Evolutionary conservation across 2,797 vertebrate genomes (phyloP).

Genomic region (Tachyglossus aculeatus): DNA sequence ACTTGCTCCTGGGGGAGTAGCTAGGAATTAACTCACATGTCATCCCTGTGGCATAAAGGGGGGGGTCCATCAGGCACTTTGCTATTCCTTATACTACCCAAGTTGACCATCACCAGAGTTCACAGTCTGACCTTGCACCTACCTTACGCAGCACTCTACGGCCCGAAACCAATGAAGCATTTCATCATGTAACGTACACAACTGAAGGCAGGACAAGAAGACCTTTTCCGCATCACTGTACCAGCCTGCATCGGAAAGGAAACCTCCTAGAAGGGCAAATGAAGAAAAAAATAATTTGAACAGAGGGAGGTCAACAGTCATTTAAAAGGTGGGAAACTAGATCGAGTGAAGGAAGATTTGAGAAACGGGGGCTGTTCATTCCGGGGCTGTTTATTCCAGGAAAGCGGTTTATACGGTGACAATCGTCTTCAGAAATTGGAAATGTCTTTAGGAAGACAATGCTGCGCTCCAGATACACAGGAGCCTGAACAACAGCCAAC

Average conservation of each 20-base stretch:
- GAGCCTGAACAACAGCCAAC: no score
- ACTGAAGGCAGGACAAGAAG: slow-evolving; percentile 95
- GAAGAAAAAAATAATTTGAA: background rate
- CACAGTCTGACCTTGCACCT: slow-evolving; percentile 6
- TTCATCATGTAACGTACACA: slow-evolving; percentile 95
- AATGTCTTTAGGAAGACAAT: no score
- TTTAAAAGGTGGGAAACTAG: background rate
- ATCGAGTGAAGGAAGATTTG: no score
- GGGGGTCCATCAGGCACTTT: background rate
- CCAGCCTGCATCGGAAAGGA: slow-evolving; percentile 97
- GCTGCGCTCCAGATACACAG: no score
- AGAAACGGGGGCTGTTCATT: no score
- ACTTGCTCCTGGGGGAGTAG: background rate
- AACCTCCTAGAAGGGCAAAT: slow-evolving; percentile 82
- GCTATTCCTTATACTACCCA: slow-evolving; percentile 18
- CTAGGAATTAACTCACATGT: background rate
- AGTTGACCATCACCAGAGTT: background rate
- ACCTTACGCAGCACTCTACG: slow-evolving; percentile 98
- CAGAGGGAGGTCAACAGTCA: background rate
- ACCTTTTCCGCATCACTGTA: slow-evolving; percentile 98
- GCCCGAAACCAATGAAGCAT: slow-evolving; percentile 96
- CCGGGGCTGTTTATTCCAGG: no score
- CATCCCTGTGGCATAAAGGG: background rate
- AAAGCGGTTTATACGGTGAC: no score
- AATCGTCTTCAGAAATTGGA: no score